These are phyloP conservation scores for Bryconaethiops microstoma DNA, from an alignment of 2,797 vertebrate genomes.

Conservation along the genomic window DNA sequence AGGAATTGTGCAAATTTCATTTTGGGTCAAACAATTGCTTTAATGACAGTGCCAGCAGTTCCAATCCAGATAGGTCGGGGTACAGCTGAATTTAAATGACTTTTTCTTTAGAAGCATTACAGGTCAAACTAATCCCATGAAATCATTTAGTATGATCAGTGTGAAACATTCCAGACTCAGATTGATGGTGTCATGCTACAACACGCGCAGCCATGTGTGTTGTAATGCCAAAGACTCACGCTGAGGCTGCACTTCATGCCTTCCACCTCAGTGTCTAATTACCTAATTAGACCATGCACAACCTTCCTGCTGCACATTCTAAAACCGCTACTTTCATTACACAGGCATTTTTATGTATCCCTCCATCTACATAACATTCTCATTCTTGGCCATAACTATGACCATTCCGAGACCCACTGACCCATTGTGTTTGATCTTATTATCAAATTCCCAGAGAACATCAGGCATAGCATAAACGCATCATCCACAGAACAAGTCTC, in stretches of 20 bases:
- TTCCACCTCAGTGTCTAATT: slow-evolving; percentile 1
- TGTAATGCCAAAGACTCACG: background rate
- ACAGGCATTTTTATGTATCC: background rate
- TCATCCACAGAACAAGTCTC: background rate
- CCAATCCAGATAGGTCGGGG: background rate
- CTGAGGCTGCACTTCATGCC: background rate
- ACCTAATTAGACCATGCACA: background rate
- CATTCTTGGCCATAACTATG: background rate
- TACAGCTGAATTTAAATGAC: background rate
- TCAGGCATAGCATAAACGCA: background rate
- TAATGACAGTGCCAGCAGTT: background rate
- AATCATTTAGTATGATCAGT: background rate
- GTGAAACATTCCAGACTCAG: too few relatives aligned
- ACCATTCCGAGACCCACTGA: background rate
- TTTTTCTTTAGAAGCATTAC: background rate
- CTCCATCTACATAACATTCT: background rate
- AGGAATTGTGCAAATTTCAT: too few relatives aligned
- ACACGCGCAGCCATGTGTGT: background rate
- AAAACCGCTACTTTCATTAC: slow-evolving; percentile 9
- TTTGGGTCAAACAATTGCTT: too few relatives aligned
- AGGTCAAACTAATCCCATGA: background rate
- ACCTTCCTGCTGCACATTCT: slow-evolving; percentile 7
- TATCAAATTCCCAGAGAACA: background rate
- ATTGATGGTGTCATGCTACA: background rate
- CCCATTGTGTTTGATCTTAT: background rate